Base-by-base conservation (phyloP, 2,888 invertebrate species). In the Pheosia gnoma region DNA sequence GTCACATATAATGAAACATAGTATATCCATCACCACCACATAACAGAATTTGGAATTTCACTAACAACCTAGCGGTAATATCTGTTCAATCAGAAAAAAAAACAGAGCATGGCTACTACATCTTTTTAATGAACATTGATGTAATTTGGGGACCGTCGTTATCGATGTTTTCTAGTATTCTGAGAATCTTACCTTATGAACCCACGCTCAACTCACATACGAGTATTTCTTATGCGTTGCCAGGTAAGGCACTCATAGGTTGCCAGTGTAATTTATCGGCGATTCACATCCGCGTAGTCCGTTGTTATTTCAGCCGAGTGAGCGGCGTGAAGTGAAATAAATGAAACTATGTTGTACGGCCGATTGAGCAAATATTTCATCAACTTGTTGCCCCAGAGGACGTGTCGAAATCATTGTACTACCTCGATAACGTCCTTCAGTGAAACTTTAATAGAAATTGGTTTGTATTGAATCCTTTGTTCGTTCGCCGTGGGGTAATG, bases 351-450 rank as follows among this genome's bases (percentile, higher is more conserved):
- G 87, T 88, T 90, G 87, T 84, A 91, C 93, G 87, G 87, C 84
- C 88, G 87, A 91, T 88, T 91, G 89, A 89, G 79, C 90, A 91
- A 91, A 92, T 91, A 90, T 90, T 91, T 91, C 89, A 91, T 91
- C 90, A 90, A 91, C 88, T 91, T 89, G 90, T 91, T 89, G 88
- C 89, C 89, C 83, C 85, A 75, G 77, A 87, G 85, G 87, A 88
- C 81, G 80, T 74, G 66, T 79, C 82, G 83, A 84, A 87, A 87
- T 85, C 84, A 86, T 88, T 86, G 82, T 83, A 75, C 74, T 80
- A 64, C 65, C 74, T 72, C 78, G 80, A 84, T 85, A 81, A 80
- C 77, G 79, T 80, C 76, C 75, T 77, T 79, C 74, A 60, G 57
- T 78, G 69, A 74, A 78, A 78, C 66, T 79, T 83, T 81, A 80